phyloP scores from a whole-genome alignment of 1,140 invertebrate species.

The Drosophila ambigua region DNA sequence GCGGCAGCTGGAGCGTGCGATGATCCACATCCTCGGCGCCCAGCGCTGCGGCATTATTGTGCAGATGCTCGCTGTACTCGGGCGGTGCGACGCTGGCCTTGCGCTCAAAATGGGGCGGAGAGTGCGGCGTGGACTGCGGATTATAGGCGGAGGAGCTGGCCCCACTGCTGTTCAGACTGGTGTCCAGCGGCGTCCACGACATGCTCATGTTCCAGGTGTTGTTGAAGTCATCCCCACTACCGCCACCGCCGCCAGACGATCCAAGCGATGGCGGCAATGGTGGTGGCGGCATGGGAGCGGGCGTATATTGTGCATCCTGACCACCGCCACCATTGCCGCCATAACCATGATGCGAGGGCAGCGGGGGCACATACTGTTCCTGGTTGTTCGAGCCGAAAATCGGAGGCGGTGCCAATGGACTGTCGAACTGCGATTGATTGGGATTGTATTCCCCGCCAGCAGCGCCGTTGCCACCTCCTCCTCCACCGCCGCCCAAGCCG shows the following conservation, averaged over 20 bases:
- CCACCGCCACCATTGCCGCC: constrained; percentile 25
- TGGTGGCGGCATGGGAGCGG: constrained; percentile 85
- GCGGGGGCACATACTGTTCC: constrained; percentile 68
- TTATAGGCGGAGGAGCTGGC: constrained; percentile 65
- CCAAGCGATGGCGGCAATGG: constrained; percentile 85
- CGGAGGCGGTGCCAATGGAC: constrained; percentile 30
- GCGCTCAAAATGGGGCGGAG: constrained; percentile 88
- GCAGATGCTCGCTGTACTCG: constrained; percentile 85
- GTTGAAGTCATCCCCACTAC: constrained; percentile 59
- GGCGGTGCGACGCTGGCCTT: constrained; percentile 84
- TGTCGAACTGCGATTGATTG: constrained; percentile 35
- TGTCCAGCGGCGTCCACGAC: constrained; percentile 76
- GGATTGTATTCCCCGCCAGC: constrained; percentile 53
- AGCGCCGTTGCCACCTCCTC: neutral
- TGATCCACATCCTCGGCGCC: constrained; percentile 87
- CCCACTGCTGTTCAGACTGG: constrained; percentile 64
- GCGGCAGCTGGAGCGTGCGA: constrained; percentile 73
- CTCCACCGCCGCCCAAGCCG: constrained; percentile 42
- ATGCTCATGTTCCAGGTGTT: constrained; percentile 81
- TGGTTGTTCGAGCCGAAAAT: constrained; percentile 31
- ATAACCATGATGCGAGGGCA: constrained; percentile 57
- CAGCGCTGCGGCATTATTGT: constrained; percentile 66
- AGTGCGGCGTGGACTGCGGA: constrained; percentile 85
- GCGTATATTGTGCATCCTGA: constrained; percentile 57
- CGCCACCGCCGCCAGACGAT: constrained; percentile 4